Evolutionary conservation across 2,888 invertebrate genomes (phyloP).

Genomic region (Stegophylla sp.): DNA sequence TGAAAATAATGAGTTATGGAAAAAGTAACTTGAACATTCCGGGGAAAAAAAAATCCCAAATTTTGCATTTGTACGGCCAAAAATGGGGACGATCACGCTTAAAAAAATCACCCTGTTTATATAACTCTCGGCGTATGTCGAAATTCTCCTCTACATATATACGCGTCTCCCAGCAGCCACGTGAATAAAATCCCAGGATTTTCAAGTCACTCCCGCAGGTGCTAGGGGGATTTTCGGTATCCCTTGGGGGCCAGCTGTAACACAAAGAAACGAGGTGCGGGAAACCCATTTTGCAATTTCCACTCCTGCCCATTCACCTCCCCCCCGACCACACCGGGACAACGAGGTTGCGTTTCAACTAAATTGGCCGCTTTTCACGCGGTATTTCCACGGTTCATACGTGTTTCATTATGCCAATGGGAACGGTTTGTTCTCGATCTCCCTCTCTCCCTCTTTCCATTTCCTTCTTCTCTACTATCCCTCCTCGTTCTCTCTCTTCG

Average conservation of each 20-base stretch:
- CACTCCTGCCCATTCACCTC: constrained; percentile 12
- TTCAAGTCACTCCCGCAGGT: constrained; percentile 44
- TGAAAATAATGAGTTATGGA: too few relatives aligned
- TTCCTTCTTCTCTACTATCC: not conserved
- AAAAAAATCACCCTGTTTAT: too few relatives aligned
- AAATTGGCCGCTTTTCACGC: constrained; percentile 57
- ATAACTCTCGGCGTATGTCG: not conserved
- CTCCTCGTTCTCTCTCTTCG: not conserved
- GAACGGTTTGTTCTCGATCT: constrained; percentile 41
- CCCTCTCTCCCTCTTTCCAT: not conserved
- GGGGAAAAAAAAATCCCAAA: too few relatives aligned
- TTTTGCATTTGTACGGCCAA: too few relatives aligned
- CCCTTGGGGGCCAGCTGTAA: constrained; percentile 43
- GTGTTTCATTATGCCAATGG: constrained; percentile 57
- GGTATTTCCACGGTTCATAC: constrained; percentile 54
- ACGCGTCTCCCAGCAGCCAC: not conserved
- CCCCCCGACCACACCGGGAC: not conserved
- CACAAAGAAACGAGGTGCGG: constrained; percentile 59
- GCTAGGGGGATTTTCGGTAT: constrained; percentile 42
- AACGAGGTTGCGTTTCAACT: constrained; percentile 49
- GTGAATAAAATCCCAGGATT: constrained; percentile 54
- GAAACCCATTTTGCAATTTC: constrained; percentile 57
- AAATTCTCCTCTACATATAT: constrained; percentile 37
- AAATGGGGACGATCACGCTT: too few relatives aligned
- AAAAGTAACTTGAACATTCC: too few relatives aligned